Base-by-base conservation (phyloP, 2,797 vertebrate species). In the Pseudochromis fuscus region DNA sequence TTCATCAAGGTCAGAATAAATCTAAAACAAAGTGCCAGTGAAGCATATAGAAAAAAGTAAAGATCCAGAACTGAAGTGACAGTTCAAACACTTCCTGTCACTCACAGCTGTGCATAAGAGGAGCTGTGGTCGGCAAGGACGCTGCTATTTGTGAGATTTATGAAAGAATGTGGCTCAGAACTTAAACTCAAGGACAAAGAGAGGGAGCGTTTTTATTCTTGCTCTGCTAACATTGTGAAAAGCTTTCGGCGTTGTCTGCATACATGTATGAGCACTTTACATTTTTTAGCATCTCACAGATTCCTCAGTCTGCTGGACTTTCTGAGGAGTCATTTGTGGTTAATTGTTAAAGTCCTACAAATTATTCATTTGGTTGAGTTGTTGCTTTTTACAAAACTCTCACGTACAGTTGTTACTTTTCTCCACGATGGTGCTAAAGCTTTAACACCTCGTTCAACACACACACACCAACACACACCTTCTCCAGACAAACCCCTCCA, bases 121-220 rank as follows among this genome's bases (percentile, higher is more conserved):
- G 50, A 46, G 38, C 58, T 16, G 21, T 37, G 31, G 37, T 42
- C 68, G 63, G 48, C 61, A 77, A 71, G 37, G 46, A 67, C 58
- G 35, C 42, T 27, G 37, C 18, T 31, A 31, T 55, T 53, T 70
- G 56, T 57, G 23, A 31, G 40, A 56, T 7, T 3, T 19, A 10
- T 66, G 15, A 69, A 76, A 67, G 24, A 45, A 33, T 25, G 28
- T 40, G 7, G 30, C 31, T 65, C 18, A 0, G 9, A 55, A 38
- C 12, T 40, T 4, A 68, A 59, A 61, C 67, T 65, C 65, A 72
- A 58, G 42, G 64, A 59, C 46, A 48, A 13, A 42, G 27, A 7
- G 12, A 21, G 16, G 37, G 28, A 45, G 16, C 9, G 10, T 0
- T 61, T 37, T 24, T 19, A 33, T 40, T 44, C 10, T 46, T 13